phyloP scores from a whole-genome alignment of 2,888 invertebrate genomes.

The Magallana nippona region DNA sequence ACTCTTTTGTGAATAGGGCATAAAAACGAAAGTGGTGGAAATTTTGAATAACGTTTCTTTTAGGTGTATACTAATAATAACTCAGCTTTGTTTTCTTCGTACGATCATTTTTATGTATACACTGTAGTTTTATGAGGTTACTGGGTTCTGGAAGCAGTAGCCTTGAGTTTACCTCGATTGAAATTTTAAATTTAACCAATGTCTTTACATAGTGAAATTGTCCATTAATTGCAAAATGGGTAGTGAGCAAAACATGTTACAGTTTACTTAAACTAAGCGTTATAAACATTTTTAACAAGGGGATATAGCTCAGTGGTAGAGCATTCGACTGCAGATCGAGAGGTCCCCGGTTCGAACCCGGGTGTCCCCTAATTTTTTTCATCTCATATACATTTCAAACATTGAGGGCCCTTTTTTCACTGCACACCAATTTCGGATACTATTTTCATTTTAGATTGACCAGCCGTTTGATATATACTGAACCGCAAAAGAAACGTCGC shows the following conservation, averaged over 20 bases:
- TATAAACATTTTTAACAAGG: background rate
- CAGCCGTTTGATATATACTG: too few species aligned
- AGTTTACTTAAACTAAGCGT: background rate
- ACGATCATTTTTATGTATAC: background rate
- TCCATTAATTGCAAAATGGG: too few species aligned
- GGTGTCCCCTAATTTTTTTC: background rate
- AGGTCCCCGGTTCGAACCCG: background rate
- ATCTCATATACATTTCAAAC: background rate
- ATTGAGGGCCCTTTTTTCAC: background rate
- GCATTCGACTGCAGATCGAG: background rate
- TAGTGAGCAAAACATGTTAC: too few species aligned
- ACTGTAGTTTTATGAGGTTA: background rate
- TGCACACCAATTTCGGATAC: background rate
- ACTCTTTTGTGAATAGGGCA: too few species aligned
- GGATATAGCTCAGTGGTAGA: background rate
- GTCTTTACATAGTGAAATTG: background rate
- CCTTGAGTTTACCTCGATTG: too few species aligned
- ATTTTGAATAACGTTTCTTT: too few species aligned
- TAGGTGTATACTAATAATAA: too few species aligned
- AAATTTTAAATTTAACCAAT: background rate
- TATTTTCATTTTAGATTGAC: background rate
- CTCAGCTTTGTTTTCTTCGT: too few species aligned
- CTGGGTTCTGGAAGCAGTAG: background rate
- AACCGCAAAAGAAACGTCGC: too few species aligned
- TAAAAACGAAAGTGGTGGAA: too few species aligned